A percentile compares a stretch with the other conserved stretches of the same genome.
phyloP scores from a whole-genome alignment of 2,888 invertebrate genomes.

The Gymnoscelis rufifasciata region DNA sequence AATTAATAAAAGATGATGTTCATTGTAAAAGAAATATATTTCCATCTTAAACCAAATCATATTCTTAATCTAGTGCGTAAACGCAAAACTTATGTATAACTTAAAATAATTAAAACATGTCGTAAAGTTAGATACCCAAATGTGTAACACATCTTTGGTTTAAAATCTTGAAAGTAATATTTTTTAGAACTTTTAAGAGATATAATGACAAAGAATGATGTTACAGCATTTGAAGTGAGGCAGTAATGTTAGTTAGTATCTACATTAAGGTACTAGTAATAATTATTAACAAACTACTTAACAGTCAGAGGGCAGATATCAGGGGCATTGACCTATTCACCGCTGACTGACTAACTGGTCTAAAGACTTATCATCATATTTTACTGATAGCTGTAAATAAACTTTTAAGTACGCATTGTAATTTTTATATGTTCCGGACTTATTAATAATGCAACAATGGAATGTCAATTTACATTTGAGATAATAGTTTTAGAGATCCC shows the following conservation, averaged over 20 bases:
- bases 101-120: conserved; percentile 1
- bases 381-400: conserved; percentile 7
- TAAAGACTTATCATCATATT: conserved; percentile 13
- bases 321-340: not conserved
- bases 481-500: conserved; percentile 67
- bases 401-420: conserved; percentile 12
- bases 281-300: conserved; percentile 10
- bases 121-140: conserved; percentile 1
- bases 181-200: not conserved
- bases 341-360: conserved; percentile 9
- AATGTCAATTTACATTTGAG: conserved; percentile 72
- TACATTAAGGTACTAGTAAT: conserved; percentile 30
- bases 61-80: conserved; percentile 35
- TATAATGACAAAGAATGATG: not conserved
- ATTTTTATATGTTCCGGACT: conserved; percentile 34
- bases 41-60: conserved; percentile 41
- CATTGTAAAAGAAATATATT: conserved; percentile 49
- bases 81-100: conserved; percentile 24
- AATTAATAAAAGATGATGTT: conserved; percentile 27
- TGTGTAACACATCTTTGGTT: conserved; percentile 5
- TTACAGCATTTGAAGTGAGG: conserved; percentile 21
- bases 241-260: conserved; percentile 35
- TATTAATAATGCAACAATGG: conserved; percentile 59
- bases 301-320: not conserved
- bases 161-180: not conserved